Conservation (phyloP, 2,797 vertebrate species). For the Limosa lapponica region DNA sequence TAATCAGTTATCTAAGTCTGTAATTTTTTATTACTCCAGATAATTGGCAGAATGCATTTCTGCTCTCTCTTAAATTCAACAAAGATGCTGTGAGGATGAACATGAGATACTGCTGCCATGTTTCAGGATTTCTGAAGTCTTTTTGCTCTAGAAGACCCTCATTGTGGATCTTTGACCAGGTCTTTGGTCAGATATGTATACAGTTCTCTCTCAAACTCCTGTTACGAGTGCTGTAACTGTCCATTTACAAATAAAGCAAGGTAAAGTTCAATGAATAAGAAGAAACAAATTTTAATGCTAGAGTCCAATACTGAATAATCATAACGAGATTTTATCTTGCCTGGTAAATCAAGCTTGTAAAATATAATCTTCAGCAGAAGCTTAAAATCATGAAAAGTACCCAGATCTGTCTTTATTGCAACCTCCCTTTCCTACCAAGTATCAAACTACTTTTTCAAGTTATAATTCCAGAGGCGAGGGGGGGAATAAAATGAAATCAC, state of each 20-base stretch:
- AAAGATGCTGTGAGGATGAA: background rate
- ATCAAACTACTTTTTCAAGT: background rate
- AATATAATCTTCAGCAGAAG: background rate
- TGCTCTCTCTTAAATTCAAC: background rate
- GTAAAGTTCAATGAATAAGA: background rate
- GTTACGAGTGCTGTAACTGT: background rate
- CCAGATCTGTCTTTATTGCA: background rate
- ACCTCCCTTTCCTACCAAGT: background rate
- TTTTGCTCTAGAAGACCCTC: background rate
- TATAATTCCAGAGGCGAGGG: fast-evolving
- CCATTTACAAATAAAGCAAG: background rate
- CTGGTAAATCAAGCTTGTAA: background rate
- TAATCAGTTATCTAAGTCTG: background rate
- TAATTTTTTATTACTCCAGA: background rate
- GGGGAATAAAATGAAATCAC: background rate
- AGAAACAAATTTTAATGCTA: background rate
- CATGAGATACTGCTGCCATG: fast-evolving
- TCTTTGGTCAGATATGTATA: background rate
- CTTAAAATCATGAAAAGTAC: background rate
- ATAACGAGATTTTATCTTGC: background rate
- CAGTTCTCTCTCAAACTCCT: background rate
- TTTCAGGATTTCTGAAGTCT: background rate
- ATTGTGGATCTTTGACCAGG: background rate
- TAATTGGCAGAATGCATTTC: background rate
- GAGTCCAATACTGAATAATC: background rate